phyloP scores from a whole-genome alignment of 2,888 invertebrate genomes.

The Plagodis pulveraria region DNA sequence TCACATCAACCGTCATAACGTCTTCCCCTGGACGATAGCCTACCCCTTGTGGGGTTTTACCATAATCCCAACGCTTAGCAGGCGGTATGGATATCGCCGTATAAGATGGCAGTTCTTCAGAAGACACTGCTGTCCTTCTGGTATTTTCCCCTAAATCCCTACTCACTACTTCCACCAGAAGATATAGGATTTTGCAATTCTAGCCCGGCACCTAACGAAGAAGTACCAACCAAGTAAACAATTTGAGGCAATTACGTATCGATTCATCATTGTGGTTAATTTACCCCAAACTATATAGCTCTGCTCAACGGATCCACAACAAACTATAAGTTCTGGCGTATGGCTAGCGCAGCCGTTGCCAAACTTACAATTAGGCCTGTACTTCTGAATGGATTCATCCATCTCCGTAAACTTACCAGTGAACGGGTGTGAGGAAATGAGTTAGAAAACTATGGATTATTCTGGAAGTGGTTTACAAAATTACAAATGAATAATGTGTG shows the following conservation, averaged over 20 bases:
- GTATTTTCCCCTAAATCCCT: too few species aligned
- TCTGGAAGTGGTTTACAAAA: background rate
- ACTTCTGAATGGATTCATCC: conserved; percentile 67
- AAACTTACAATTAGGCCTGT: conserved; percentile 65
- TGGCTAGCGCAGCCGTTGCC: conserved; percentile 28
- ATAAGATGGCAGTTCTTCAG: too few species aligned
- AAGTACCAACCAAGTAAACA: conserved; percentile 10
- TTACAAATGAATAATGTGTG: too few species aligned
- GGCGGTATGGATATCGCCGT: too few species aligned
- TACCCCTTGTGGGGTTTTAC: too few species aligned
- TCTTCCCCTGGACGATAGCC: too few species aligned
- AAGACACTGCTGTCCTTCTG: too few species aligned
- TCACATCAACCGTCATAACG: too few species aligned
- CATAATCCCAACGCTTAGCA: too few species aligned
- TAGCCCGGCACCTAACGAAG: background rate
- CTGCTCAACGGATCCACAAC: conserved; percentile 36
- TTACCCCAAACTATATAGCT: conserved; percentile 25
- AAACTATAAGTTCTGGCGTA: conserved; percentile 36
- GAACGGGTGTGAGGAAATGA: conserved; percentile 49
- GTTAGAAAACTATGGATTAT: conserved; percentile 18
- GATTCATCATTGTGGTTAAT: conserved; percentile 22
- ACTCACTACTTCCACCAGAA: too few species aligned
- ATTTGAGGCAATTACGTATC: conserved; percentile 17
- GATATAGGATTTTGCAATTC: too few species aligned
- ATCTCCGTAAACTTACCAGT: conserved; percentile 64